These are phyloP conservation scores for Typhlichthys eigenmanni DNA, from an alignment of 2,797 vertebrate species.

Conservation along the genomic window DNA sequence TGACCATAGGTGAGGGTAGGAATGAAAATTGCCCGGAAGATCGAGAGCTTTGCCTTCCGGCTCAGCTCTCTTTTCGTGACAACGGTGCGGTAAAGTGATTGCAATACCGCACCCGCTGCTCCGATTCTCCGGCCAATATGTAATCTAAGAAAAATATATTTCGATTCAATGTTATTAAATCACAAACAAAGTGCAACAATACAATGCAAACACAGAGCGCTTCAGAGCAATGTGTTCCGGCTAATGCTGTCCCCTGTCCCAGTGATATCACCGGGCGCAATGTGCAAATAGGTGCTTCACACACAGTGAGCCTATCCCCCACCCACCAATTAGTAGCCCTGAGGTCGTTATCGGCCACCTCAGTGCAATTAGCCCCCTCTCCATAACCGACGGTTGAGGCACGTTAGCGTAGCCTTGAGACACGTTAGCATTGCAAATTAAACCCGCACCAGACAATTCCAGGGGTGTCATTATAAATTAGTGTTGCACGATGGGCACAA, in stretches of 20 bases:
- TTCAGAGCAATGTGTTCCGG: constrained; percentile 43
- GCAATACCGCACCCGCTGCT: too few species aligned
- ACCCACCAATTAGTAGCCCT: constrained; percentile 64
- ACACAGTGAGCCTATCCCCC: constrained; percentile 59
- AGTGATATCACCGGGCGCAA: constrained; percentile 54
- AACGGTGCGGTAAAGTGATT: too few species aligned
- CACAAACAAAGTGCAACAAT: too few species aligned
- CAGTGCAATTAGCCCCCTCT: constrained; percentile 70
- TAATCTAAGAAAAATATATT: too few species aligned
- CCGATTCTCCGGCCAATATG: too few species aligned
- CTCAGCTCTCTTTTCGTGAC: too few species aligned
- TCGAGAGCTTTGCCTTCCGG: too few species aligned
- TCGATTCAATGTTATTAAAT: too few species aligned
- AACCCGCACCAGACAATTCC: constrained; percentile 57
- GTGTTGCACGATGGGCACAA: constrained; percentile 68
- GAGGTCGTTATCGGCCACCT: constrained; percentile 68
- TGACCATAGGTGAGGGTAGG: too few species aligned
- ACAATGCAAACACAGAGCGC: neutral
- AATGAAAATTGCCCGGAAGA: too few species aligned
- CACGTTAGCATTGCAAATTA: constrained; percentile 69
- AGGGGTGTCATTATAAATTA: constrained; percentile 68
- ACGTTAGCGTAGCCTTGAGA: constrained; percentile 51
- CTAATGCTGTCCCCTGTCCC: constrained; percentile 62
- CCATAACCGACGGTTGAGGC: constrained; percentile 47
- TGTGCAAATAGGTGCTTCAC: constrained; percentile 70